Percentiles rank a stretch among this genome's conserved stretches.
phyloP scores from a whole-genome alignment of 2,797 vertebrate genomes.

The Microctenopoma lineatum region DNA sequence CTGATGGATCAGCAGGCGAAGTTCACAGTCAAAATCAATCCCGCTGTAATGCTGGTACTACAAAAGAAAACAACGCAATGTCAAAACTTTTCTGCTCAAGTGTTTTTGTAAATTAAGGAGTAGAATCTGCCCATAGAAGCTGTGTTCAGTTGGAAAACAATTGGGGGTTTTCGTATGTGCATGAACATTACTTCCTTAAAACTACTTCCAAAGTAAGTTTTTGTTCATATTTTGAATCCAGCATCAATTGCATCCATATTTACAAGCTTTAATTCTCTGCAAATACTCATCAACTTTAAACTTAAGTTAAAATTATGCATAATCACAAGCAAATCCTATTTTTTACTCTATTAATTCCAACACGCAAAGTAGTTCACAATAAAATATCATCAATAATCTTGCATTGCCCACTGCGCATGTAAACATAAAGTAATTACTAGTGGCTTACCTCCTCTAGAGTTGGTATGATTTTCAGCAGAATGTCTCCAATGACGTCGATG shows the following conservation, averaged over 20 bases:
- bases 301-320: neutral
- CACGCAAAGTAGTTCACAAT: neutral
- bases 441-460: constrained; percentile 95
- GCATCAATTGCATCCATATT: too few species aligned
- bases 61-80: constrained; percentile 42
- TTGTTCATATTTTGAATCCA: too few species aligned
- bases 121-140: too few species aligned
- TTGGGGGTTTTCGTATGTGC: too few species aligned
- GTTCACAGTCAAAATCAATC: constrained; percentile 96
- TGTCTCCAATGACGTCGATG: constrained; percentile 97
- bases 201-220: too few species aligned
- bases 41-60: constrained; percentile 99
- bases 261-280: neutral
- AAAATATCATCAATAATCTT: neutral
- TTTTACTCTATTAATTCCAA: neutral
- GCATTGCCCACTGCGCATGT: neutral
- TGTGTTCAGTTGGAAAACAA: too few species aligned
- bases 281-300: neutral
- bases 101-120: too few species aligned
- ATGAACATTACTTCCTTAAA: too few species aligned
- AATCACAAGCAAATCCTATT: neutral
- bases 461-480: constrained; percentile 98
- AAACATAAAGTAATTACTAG: neutral
- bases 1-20: constrained; percentile 96
- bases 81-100: neutral